These are phyloP conservation scores for Hydropsyche betteni DNA, from an alignment of 2,888 invertebrate genomes.

Conservation along the genomic window DNA sequence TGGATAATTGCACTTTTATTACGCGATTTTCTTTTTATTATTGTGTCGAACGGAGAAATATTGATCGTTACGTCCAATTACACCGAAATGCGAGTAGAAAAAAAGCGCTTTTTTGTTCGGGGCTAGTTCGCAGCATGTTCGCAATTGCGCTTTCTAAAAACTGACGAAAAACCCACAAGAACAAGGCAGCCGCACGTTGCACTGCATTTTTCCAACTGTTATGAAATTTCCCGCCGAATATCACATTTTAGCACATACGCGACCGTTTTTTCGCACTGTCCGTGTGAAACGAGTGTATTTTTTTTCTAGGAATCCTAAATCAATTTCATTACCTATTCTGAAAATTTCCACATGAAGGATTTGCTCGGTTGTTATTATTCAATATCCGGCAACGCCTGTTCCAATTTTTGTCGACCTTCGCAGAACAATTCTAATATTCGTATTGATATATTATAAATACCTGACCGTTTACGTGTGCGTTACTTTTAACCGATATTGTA, in stretches of 20 bases:
- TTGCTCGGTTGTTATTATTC: conserved; percentile 3
- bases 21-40: conserved; percentile 15
- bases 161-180: conserved; percentile 23
- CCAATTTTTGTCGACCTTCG: conserved; percentile 13
- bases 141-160: conserved; percentile 36
- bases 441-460: conserved; percentile 12
- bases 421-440: conserved; percentile 6
- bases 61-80: conserved; percentile 35
- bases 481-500: not conserved
- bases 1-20: conserved; percentile 11
- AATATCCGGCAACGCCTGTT: conserved; percentile 27
- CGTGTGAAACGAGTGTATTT: too few relatives aligned
- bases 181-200: not conserved
- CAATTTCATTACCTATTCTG: too few relatives aligned
- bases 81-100: conserved; percentile 4
- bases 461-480: not conserved
- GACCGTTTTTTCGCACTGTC: too few relatives aligned
- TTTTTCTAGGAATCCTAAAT: too few relatives aligned
- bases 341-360: too few relatives aligned
- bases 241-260: not conserved
- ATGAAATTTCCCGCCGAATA: conserved; percentile 9
- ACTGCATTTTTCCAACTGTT: conserved; percentile 7
- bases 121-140: not conserved
- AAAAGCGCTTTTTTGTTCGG: conserved; percentile 9
- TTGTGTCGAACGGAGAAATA: conserved; percentile 19